phyloP scores from a whole-genome alignment of 30 jellyfish, hydroid and myxozoan species.

The Turritopsis dohrnii region DNA sequence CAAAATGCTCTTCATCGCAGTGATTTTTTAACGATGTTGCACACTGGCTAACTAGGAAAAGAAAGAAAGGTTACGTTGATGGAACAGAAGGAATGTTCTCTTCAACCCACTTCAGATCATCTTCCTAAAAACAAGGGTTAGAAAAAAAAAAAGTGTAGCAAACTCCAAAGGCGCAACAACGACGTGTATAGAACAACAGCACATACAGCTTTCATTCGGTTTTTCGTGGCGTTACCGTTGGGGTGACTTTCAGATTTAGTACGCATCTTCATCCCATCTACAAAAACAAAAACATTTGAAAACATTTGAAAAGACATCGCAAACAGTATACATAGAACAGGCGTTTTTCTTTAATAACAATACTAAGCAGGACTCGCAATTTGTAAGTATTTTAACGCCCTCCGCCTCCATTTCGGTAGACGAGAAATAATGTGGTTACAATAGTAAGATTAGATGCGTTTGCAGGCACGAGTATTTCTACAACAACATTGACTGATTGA shows the following conservation, averaged over 20 bases:
- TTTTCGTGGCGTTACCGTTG: background rate
- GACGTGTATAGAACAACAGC: background rate
- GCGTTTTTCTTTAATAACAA: background rate
- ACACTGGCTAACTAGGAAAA: no score
- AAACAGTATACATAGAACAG: background rate
- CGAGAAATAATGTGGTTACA: no score
- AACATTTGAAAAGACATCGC: background rate
- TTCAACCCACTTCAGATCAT: conserved; percentile 91
- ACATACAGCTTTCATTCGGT: conserved; percentile 16
- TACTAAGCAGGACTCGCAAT: no score
- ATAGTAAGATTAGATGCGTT: no score
- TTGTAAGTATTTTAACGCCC: no score
- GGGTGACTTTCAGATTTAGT: conserved; percentile 19
- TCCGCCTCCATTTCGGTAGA: no score
- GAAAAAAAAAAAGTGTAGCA: background rate
- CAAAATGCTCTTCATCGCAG: no score
- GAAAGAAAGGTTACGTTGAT: conserved; percentile 40
- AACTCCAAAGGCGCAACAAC: background rate
- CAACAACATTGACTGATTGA: no score
- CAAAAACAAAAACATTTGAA: background rate
- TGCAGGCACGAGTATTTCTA: no score
- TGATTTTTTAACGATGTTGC: no score
- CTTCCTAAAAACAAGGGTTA: conserved; percentile 39
- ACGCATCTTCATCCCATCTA: conserved; percentile 83
- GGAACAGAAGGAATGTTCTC: conserved; percentile 91